phyloP scores from a whole-genome alignment of 2,113 vertebrate species.

The Lanius ludovicianus region DNA sequence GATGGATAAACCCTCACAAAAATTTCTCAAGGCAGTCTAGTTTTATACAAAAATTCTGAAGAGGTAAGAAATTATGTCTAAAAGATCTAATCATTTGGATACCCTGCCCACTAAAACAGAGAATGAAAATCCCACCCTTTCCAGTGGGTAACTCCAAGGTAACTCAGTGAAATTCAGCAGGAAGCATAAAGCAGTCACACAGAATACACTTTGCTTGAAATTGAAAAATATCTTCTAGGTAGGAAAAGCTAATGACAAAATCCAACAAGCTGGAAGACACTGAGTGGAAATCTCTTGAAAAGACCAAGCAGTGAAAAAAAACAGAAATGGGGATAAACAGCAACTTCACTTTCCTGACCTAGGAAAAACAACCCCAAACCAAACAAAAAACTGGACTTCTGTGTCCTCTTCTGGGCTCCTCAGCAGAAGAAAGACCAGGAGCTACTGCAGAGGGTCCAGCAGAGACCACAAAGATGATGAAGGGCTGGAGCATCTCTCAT shows the following conservation, averaged over 20 bases:
- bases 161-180: background rate
- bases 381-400: background rate
- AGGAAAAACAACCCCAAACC: background rate
- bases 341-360: background rate
- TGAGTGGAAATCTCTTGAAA: background rate
- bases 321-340: background rate
- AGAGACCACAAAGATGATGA: background rate
- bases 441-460: background rate
- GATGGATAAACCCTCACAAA: background rate
- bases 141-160: background rate
- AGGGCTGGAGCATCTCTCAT: background rate
- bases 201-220: background rate
- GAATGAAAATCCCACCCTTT: background rate
- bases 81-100: background rate
- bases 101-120: background rate
- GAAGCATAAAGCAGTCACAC: background rate
- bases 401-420: background rate
- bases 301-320: background rate
- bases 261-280: background rate
- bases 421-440: background rate
- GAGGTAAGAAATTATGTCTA: background rate
- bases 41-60: background rate
- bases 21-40: background rate
- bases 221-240: background rate
- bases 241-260: no score